Evolutionary conservation across 2,113 vertebrate genomes (phyloP), one percentile per base, ranked within the genome.

Genomic region (Microtus montanus): DNA sequence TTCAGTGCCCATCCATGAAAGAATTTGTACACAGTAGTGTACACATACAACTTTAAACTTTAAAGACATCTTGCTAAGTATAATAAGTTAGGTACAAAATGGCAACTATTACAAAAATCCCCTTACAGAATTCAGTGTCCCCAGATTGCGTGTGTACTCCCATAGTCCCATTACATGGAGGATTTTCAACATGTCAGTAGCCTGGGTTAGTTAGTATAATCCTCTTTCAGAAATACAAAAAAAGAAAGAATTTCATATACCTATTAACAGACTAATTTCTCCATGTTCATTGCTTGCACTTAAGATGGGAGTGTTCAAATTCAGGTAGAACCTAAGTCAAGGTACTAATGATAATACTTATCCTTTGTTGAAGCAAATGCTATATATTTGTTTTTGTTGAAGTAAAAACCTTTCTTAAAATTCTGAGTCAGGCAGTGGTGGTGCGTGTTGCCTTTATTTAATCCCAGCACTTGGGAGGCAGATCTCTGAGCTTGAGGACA

Each of bases 71-170:
- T 35, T 54, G 64, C 41, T 86, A 70, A 61, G 12, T 83, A 63
- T 93, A 93, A 61, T 82, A 90, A 92, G 49, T 74, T 52, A 92
- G 68, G 38, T 20, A 58, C 61, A 19, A 73, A 94, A 90, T 73
- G 61, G 35, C 44, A 94, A 19, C 7, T 84, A 41, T 54, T 84
- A 26, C 68, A 68, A 49, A 20, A 89, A 44, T 87, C 66, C n/a
- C 73, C 33, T 78, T 82, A 66, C 9, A 38, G 52, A 92, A 87
- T 63, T 93, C 54, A 92, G 13, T 44, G 47, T 9, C 26, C n/a
- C 33, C 83, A 19, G 13, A 58, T 38, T 54, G 15, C 33, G 4
- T 54, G n/a, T 58, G 24, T 52, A 44, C 28, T 73, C 9, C 24
- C 3, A 11, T 30, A 88, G 73, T 74, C 52, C 87, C 26, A 61